phyloP scores from a whole-genome alignment of 2,797 vertebrate genomes.

The Sternotherus odoratus region DNA sequence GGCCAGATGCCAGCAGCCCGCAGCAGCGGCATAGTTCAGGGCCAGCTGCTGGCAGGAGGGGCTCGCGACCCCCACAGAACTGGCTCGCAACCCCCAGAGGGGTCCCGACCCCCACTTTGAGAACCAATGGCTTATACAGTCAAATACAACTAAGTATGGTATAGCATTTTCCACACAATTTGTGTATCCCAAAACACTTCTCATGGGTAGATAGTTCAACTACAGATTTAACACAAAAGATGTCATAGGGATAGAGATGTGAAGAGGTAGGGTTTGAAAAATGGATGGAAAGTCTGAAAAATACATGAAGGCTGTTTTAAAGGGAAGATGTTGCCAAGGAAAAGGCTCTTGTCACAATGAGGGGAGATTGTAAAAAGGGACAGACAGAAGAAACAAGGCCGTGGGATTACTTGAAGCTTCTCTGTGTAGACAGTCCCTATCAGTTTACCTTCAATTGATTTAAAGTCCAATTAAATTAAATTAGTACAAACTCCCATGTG shows the following conservation, averaged over 20 bases:
- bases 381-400: background rate
- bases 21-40: no score
- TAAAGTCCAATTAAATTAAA: background rate
- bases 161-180: background rate
- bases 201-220: background rate
- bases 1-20: no score
- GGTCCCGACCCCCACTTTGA: no score
- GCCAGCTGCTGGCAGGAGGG: no score
- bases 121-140: background rate
- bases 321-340: background rate
- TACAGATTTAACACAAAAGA: background rate
- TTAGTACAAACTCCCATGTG: background rate
- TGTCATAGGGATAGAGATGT: background rate
- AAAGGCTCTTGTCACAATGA: fast-evolving
- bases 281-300: background rate
- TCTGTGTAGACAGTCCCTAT: background rate
- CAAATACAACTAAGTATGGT: background rate
- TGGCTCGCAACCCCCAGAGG: no score
- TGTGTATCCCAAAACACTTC: constrained; percentile 1
- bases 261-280: background rate
- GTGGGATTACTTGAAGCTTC: background rate
- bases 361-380: background rate
- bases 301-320: background rate
- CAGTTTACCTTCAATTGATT: background rate
- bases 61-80: no score